These are phyloP conservation scores for Oxyteleia sp. DNA, from an alignment of 2,888 invertebrate genomes.

Conservation along the genomic window DNA sequence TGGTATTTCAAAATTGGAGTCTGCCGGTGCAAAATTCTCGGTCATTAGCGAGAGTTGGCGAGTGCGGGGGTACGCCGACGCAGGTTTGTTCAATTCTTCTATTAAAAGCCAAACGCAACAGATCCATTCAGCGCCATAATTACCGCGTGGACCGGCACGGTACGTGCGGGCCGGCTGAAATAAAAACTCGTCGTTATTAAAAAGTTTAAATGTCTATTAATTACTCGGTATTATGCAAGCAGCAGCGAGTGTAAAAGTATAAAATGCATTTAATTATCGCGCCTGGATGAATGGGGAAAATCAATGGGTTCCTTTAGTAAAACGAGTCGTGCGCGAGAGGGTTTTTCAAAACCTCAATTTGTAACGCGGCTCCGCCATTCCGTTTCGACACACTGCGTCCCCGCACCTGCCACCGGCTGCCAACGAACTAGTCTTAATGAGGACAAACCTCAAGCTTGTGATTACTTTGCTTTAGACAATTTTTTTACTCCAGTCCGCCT, in stretches of 20 bases:
- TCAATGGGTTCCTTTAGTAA: slow-evolving; percentile 83
- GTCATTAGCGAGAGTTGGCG: too few relatives aligned
- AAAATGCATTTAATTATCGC: slow-evolving; percentile 86
- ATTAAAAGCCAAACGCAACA: too few relatives aligned
- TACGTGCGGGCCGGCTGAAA: too few relatives aligned
- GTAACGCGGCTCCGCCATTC: slow-evolving; percentile 73
- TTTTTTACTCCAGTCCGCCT: slow-evolving; percentile 51
- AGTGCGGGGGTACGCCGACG: too few relatives aligned
- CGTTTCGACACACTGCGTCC: slow-evolving; percentile 63
- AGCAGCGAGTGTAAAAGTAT: slow-evolving; percentile 78
- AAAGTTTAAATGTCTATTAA: slow-evolving; percentile 86
- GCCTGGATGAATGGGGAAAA: slow-evolving; percentile 82
- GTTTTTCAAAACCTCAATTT: slow-evolving; percentile 84
- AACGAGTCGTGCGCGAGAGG: slow-evolving; percentile 77
- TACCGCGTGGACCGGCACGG: too few relatives aligned
- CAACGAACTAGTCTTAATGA: slow-evolving; percentile 79
- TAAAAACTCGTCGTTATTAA: slow-evolving; percentile 86
- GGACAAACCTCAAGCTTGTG: slow-evolving; percentile 82
- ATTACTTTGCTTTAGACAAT: slow-evolving; percentile 82
- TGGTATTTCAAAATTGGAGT: slow-evolving; percentile 21
- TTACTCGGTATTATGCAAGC: slow-evolving; percentile 83
- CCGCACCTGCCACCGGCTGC: too few relatives aligned
- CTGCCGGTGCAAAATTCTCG: slow-evolving; percentile 4
- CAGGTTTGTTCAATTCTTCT: too few relatives aligned
- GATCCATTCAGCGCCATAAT: too few relatives aligned